These are phyloP conservation scores for Drosophila sechellia DNA, from an alignment of 1,140 invertebrate species.

Conservation along the genomic window DNA sequence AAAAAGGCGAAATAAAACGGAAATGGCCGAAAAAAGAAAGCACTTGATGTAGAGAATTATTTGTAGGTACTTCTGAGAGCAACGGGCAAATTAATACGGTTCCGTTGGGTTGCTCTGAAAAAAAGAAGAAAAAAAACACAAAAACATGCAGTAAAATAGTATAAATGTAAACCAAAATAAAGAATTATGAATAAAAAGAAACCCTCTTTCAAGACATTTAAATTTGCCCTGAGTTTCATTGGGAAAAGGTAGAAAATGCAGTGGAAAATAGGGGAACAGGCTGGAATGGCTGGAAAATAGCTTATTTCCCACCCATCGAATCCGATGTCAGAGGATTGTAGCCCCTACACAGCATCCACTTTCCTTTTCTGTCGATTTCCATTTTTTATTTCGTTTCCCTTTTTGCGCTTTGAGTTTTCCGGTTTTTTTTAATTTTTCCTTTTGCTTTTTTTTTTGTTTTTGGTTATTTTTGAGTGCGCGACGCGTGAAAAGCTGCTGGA, in stretches of 20 bases:
- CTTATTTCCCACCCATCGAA: constrained; percentile 3
- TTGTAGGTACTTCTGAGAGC: constrained; percentile 42
- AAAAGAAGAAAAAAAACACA: not conserved
- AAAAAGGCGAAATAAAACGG: constrained; percentile 12
- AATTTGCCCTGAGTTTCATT: not conserved
- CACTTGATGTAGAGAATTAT: constrained; percentile 68
- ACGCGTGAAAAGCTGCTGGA: constrained; percentile 49
- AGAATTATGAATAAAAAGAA: constrained; percentile 64
- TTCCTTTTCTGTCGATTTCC: constrained; percentile 21
- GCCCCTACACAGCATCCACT: not conserved
- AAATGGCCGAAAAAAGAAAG: constrained; percentile 20
- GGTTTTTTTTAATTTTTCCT: constrained; percentile 17
- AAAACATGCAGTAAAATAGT: constrained; percentile 56
- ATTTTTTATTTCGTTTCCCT: constrained; percentile 24
- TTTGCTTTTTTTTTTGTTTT: not conserved
- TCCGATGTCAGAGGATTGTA: not conserved
- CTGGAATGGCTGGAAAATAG: not conserved
- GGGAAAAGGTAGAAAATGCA: not conserved
- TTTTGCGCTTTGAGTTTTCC: not conserved
- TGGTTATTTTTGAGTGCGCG: constrained; percentile 23
- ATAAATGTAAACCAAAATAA: constrained; percentile 71
- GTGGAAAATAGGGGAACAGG: not conserved
- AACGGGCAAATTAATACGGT: constrained; percentile 17
- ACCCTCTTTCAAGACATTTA: constrained; percentile 47
- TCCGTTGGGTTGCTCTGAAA: constrained; percentile 7